Conservation (phyloP, 2,113 vertebrate species). For the Neotragus pygmaeus region DNA sequence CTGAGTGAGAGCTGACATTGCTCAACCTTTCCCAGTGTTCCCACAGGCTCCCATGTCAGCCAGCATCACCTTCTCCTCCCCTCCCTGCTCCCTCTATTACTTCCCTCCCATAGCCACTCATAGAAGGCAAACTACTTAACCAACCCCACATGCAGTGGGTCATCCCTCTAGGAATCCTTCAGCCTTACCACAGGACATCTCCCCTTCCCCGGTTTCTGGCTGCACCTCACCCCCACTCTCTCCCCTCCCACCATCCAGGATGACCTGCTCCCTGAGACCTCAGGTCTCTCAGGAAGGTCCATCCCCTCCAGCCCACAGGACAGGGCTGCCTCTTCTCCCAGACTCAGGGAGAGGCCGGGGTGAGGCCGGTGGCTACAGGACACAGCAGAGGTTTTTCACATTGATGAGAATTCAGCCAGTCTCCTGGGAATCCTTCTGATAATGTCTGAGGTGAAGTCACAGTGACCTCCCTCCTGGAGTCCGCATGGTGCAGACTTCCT, state of each 20-base stretch:
- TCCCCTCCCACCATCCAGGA: neutral
- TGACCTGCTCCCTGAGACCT: neutral
- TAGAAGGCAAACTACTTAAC: neutral
- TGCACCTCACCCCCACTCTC: too few relatives aligned
- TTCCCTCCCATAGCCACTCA: neutral
- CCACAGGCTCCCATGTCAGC: neutral
- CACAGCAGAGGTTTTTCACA: neutral
- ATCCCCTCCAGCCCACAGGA: neutral
- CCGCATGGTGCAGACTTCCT: neutral
- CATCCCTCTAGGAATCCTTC: neutral
- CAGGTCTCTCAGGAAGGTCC: neutral
- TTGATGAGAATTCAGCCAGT: neutral
- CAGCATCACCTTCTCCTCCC: neutral
- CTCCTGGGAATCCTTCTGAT: neutral
- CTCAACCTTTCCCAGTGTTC: neutral
- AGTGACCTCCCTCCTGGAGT: neutral
- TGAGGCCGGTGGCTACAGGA: neutral
- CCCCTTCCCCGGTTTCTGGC: neutral
- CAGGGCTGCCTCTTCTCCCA: neutral
- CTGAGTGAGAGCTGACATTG: neutral
- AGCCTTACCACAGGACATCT: rapidly evolving
- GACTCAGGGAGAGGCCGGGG: neutral
- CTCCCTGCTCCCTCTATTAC: neutral
- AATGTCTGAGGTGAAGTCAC: neutral
- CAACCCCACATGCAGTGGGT: neutral